These are phyloP conservation scores for Rhinopomastus cyanomelas DNA, from an alignment of 2,113 vertebrate species.

Conservation along the genomic window DNA sequence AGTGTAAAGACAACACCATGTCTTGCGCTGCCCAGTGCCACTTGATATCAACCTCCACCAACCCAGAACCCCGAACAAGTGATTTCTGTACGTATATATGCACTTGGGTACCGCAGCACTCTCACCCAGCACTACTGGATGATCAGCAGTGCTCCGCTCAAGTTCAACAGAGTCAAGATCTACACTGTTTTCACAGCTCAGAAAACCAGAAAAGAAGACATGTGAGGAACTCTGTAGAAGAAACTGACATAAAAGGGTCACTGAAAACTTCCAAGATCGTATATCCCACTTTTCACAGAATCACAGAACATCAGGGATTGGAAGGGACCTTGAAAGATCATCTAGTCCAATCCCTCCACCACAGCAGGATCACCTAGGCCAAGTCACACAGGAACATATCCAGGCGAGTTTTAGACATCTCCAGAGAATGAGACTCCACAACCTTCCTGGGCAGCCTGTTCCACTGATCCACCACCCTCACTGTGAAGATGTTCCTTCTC, in stretches of 20 bases:
- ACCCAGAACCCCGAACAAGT: background rate
- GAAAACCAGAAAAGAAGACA: background rate
- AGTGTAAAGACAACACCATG: background rate
- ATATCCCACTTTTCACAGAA: no score
- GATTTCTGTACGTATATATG: rapidly evolving
- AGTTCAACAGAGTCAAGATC: background rate
- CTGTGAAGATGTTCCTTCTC: no score
- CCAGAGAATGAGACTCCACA: no score
- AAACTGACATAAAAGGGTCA: background rate
- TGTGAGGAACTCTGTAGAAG: background rate
- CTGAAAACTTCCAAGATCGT: background rate
- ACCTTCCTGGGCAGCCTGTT: no score
- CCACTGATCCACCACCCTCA: no score
- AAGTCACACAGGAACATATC: no score
- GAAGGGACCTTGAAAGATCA: no score
- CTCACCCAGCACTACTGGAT: background rate
- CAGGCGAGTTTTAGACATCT: no score
- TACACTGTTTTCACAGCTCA: background rate
- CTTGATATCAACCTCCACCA: background rate
- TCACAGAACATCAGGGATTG: no score
- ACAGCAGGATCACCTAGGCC: no score
- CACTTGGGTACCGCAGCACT: background rate
- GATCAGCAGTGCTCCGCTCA: background rate
- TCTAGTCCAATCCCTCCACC: no score
- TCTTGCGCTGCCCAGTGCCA: background rate